A percentile compares a stretch with the other conserved stretches of the same genome.
phyloP scores from a whole-genome alignment of 2,113 vertebrate genomes.

The Chloroceryle aenea region DNA sequence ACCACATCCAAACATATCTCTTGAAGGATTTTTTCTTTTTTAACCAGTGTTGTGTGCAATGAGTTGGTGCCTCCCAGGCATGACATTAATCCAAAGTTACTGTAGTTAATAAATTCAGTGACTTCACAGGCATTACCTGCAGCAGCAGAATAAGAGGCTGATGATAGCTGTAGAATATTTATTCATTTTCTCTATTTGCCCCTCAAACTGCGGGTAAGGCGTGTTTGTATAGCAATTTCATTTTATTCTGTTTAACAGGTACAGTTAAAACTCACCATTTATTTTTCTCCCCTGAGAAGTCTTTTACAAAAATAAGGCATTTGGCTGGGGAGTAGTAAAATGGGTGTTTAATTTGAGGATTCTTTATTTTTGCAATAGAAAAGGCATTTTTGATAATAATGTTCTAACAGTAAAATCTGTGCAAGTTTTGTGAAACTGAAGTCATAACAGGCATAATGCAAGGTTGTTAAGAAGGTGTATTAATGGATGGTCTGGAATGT shows the following conservation, averaged over 20 bases:
- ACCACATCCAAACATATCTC: not conserved
- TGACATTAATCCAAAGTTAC: not conserved
- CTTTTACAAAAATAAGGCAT: not conserved
- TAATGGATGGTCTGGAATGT: not conserved
- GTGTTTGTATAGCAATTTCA: not conserved
- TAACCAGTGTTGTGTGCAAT: not conserved
- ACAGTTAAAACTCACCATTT: not conserved
- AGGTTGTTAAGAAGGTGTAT: not conserved
- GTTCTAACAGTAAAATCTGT: conserved; percentile 17
- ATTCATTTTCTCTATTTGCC: not conserved
- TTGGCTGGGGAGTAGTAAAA: not conserved
- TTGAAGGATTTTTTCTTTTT: not conserved
- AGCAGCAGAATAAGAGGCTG: not conserved
- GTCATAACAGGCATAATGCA: not conserved
- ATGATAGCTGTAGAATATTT: not conserved
- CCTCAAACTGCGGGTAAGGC: not conserved
- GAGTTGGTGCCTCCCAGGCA: not conserved
- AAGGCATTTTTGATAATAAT: conserved; percentile 36
- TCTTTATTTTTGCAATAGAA: conserved; percentile 20
- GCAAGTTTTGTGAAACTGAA: not conserved
- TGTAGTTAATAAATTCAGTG: not conserved
- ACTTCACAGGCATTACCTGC: not conserved
- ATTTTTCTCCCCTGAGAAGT: not conserved
- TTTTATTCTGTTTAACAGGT: not conserved
- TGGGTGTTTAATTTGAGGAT: conserved; percentile 11